Conservation (phyloP, 2,888 invertebrate species). For the Sceliomorpha sp. region DNA sequence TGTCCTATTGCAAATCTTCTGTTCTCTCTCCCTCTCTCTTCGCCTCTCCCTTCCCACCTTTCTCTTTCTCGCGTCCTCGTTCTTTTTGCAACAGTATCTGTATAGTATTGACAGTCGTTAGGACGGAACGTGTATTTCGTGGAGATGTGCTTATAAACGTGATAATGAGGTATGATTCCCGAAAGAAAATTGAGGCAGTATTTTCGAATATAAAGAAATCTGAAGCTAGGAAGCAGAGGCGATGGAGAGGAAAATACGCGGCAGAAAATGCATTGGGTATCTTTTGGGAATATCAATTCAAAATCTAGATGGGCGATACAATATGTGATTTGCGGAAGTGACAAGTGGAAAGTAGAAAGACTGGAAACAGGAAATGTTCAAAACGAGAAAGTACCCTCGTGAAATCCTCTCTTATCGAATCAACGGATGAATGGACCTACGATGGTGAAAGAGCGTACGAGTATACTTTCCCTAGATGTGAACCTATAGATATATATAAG, state of each 20-base stretch:
- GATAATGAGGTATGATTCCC: too few species aligned
- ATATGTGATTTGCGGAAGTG: slow-evolving; percentile 37
- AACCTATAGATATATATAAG: slow-evolving; percentile 59
- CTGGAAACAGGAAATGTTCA: slow-evolving; percentile 60
- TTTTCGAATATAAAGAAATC: too few species aligned
- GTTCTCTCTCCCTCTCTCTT: slow-evolving; percentile 40
- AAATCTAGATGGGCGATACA: slow-evolving; percentile 45
- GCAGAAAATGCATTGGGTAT: too few species aligned
- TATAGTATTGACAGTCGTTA: too few species aligned
- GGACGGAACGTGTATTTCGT: too few species aligned
- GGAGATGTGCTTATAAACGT: too few species aligned
- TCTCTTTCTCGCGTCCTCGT: too few species aligned
- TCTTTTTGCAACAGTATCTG: too few species aligned
- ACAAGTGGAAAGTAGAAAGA: slow-evolving; percentile 51
- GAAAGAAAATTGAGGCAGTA: too few species aligned
- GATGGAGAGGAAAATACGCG: too few species aligned
- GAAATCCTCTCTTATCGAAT: slow-evolving; percentile 73
- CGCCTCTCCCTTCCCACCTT: too few species aligned
- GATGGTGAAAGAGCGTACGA: slow-evolving; percentile 61
- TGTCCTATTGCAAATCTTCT: slow-evolving; percentile 44
- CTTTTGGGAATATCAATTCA: slow-evolving; percentile 50
- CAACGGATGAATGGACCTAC: slow-evolving; percentile 71
- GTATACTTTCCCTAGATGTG: slow-evolving; percentile 51
- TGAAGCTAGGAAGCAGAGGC: too few species aligned
- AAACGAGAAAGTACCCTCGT: slow-evolving; percentile 60